phyloP scores from a whole-genome alignment of 2,888 invertebrate genomes.

The Coleophora deauratella region DNA sequence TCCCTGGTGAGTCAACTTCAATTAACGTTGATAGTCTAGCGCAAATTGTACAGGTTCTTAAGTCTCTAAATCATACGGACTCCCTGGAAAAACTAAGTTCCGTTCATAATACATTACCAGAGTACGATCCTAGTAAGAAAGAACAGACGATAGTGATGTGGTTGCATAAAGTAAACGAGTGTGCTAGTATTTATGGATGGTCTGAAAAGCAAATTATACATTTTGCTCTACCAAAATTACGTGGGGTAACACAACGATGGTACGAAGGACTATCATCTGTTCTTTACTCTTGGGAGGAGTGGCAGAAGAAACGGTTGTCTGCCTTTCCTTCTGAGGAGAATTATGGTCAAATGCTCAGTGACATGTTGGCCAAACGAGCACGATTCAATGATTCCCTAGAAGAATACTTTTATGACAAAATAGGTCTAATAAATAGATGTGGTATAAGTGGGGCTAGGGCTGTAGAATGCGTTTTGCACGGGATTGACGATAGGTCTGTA shows the following conservation, averaged over 20 bases:
- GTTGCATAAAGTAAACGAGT: constrained; percentile 6
- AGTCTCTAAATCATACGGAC: no score
- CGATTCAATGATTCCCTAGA: constrained; percentile 10
- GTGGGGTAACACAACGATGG: constrained; percentile 1
- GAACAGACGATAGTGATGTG: constrained; percentile 1
- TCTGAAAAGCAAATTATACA: constrained; percentile 1
- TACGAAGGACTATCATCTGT: constrained; percentile 3
- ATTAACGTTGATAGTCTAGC: no score
- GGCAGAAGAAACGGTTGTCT: constrained; percentile 11
- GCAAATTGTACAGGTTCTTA: no score
- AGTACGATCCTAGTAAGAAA: constrained; percentile 1
- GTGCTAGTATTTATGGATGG: constrained; percentile 2
- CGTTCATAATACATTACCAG: constrained; percentile 24
- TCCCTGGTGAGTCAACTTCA: no score
- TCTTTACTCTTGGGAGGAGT: constrained; percentile 4
- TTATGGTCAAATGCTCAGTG: constrained; percentile 7
- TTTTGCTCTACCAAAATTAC: constrained; percentile 2
- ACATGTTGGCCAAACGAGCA: constrained; percentile 10
- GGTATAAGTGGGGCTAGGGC: constrained; percentile 7
- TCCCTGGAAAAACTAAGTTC: no score
- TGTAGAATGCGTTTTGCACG: constrained; percentile 13
- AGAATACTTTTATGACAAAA: constrained; percentile 13
- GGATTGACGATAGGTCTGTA: constrained; percentile 11
- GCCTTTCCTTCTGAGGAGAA: constrained; percentile 13
- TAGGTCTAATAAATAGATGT: constrained; percentile 12